Conservation (phyloP, 1,140 invertebrate genomes). For the Ostrea denselamellosa region DNA sequence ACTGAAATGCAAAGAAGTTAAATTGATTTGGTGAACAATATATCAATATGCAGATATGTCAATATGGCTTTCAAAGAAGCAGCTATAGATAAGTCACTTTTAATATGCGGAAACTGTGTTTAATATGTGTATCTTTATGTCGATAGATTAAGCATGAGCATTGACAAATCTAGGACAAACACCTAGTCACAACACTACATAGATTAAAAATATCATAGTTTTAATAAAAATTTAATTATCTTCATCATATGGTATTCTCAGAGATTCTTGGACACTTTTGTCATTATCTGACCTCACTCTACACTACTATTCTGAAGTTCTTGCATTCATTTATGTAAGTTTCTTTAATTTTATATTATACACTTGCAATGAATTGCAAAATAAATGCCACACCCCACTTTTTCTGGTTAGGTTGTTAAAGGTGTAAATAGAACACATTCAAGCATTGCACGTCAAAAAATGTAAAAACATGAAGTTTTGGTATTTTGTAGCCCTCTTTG, state of each 20-base stretch:
- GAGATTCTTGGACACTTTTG: background rate
- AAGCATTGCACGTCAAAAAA: background rate
- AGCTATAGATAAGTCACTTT: too few species aligned
- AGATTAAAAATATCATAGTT: background rate
- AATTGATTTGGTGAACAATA: too few species aligned
- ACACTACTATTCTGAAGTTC: background rate
- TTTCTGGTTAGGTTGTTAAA: background rate
- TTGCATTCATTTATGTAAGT: background rate
- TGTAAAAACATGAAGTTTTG: conserved; percentile 8
- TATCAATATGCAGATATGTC: too few species aligned
- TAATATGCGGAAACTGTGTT: too few species aligned
- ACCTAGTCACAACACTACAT: background rate
- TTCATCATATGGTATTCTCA: background rate
- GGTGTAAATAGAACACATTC: background rate
- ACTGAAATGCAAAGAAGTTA: background rate
- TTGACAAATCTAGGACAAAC: background rate
- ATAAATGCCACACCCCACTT: background rate
- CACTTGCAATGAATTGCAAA: background rate
- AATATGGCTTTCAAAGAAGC: too few species aligned
- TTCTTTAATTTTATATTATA: background rate
- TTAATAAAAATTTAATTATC: background rate
- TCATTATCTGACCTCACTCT: background rate
- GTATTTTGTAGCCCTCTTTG: background rate
- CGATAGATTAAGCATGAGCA: background rate
- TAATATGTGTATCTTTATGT: too few species aligned